Evolutionary conservation across 2,888 invertebrate genomes (phyloP).

Genomic region (Marronus borbonicus): DNA sequence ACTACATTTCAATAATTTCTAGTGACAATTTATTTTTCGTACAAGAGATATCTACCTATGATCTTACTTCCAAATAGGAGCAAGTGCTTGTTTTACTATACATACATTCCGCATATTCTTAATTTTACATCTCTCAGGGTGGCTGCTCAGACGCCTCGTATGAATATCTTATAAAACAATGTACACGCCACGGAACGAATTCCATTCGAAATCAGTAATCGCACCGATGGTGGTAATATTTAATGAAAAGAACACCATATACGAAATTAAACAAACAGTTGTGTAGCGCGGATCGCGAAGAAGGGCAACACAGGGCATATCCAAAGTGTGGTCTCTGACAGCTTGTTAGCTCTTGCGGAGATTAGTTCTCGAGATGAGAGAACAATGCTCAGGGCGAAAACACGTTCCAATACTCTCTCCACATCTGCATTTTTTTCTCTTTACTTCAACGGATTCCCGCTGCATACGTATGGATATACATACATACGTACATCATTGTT

Average conservation of each 20-base stretch:
- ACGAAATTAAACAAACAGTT: constrained; percentile 52
- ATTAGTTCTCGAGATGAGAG: constrained; percentile 58
- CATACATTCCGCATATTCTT: too few species aligned
- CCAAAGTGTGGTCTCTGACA: constrained; percentile 58
- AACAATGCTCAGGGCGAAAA: constrained; percentile 56
- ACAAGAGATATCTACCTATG: too few species aligned
- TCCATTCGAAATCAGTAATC: constrained; percentile 21
- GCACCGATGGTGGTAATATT: constrained; percentile 26
- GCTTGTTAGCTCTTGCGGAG: constrained; percentile 59
- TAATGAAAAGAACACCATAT: constrained; percentile 45
- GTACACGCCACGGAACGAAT: not conserved
- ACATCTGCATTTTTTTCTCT: constrained; percentile 26
- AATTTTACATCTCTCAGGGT: too few species aligned
- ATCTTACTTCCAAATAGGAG: too few species aligned
- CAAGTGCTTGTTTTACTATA: too few species aligned
- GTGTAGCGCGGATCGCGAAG: constrained; percentile 29
- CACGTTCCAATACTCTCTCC: constrained; percentile 49
- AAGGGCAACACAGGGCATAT: constrained; percentile 44
- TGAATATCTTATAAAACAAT: not conserved
- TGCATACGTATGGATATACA: constrained; percentile 25
- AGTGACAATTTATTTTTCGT: too few species aligned
- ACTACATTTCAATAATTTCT: too few species aligned
- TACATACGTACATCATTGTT: not conserved
- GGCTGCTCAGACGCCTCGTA: too few species aligned
- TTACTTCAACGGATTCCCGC: constrained; percentile 20